A percentile compares a stretch with the other conserved stretches of the same genome.
Conservation (phyloP, 2,797 vertebrate genomes). For the Lateolabrax maculatus region DNA sequence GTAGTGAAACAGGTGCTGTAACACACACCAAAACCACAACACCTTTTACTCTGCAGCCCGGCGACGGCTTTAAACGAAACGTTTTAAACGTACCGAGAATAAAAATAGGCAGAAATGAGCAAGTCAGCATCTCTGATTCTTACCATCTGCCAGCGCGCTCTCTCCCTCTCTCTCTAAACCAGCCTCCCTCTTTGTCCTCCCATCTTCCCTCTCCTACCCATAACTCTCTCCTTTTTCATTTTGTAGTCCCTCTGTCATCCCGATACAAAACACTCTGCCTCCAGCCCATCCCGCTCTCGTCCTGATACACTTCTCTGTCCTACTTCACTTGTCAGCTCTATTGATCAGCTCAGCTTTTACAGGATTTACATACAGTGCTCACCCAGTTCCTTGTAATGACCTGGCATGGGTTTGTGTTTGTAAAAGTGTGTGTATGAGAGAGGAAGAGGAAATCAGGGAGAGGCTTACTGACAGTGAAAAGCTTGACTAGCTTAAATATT, state of each 20-base stretch:
- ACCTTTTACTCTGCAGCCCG: conserved; percentile 45
- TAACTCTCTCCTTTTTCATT: conserved; percentile 38
- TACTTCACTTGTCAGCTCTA: conserved; percentile 69
- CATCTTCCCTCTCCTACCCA: conserved; percentile 12
- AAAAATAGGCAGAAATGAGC: conserved; percentile 67
- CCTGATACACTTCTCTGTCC: conserved; percentile 63
- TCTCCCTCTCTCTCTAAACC: conserved; percentile 22
- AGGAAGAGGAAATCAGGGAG: conserved; percentile 14
- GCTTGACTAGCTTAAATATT: conserved; percentile 55
- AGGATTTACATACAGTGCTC: conserved; percentile 75
- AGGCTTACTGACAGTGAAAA: conserved; percentile 64
- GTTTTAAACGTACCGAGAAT: conserved; percentile 68
- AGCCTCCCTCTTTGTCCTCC: conserved; percentile 5
- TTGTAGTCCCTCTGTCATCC: conserved; percentile 30
- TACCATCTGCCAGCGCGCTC: conserved; percentile 32
- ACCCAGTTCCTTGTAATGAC: conserved; percentile 61
- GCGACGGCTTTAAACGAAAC: conserved; percentile 48
- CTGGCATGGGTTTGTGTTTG: conserved; percentile 42
- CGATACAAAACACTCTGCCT: conserved; percentile 38
- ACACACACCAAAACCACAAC: conserved; percentile 7
- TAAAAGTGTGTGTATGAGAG: conserved; percentile 16
- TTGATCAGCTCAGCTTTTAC: conserved; percentile 71
- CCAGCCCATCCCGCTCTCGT: conserved; percentile 37
- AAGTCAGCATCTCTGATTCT: conserved; percentile 66
- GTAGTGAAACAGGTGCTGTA: conserved; percentile 20